Base-by-base conservation (phyloP, 2,113 vertebrate genomes). In the Oxyura jamaicensis region DNA sequence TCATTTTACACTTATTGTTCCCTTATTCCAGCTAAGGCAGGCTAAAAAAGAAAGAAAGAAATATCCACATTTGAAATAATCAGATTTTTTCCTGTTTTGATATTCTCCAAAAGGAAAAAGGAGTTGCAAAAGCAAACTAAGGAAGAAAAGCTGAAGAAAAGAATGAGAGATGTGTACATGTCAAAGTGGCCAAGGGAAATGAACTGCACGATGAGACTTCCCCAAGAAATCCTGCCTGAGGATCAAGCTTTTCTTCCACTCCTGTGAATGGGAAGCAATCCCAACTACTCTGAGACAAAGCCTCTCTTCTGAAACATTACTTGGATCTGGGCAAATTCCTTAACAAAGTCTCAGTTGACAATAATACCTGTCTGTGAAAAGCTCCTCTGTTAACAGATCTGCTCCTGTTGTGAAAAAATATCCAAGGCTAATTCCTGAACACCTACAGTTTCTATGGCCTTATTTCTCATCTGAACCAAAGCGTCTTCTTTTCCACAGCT, bases 221-320 rank as follows among this genome's bases (percentile, higher is more conserved):
- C 18, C 15, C 13, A 12, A 19, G 29, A 3, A 69, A 53, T 48
- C 60, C n/a, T 6, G 8, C 4, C 46, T 0, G 0, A 50, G 39
- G 16, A 5, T 55, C 48, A 46, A 71, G 63, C 28, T 66, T 56
- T 80, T 71, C 50, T 55, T 13, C 53, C 1, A 0, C 8, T 6
- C 39, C 35, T 28, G 7, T 10, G 16, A 35, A 26, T 1, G 31
- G 10, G 23, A 86, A 4, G 14, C 26, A 41, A 39, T 26, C 16
- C 33, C 18, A 19, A 15, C 6, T 42, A 19, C 36, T 48, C 36
- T 63, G 11, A 10, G 62, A 50, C 10, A 69, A 52, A 78, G 13
- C 22, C 39, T 14, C 56, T 83, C 42, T 29, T 44, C 73, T 23
- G 19, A 75, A 75, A 71, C 0, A 0, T 35, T 50, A n/a, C 56